Percentiles rank a stretch among this genome's conserved stretches.
Conservation (phyloP, 2,797 vertebrate species). For the Sibirionetta formosa region DNA sequence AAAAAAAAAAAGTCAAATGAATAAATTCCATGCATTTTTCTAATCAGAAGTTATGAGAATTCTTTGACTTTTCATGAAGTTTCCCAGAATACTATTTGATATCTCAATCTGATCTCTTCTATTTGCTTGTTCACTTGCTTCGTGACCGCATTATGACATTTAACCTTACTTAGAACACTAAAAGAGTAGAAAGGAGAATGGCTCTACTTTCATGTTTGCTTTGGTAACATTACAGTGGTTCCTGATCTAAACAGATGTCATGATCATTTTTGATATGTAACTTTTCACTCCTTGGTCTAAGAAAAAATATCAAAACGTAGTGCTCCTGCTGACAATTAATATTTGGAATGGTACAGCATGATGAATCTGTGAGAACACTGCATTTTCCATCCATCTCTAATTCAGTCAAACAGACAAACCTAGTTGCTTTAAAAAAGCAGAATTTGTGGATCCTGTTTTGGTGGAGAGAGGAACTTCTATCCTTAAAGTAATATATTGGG, state of each 20-base stretch:
- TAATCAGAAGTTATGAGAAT: background rate
- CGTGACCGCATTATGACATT: background rate
- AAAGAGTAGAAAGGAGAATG: background rate
- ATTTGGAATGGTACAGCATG: background rate
- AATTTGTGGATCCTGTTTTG: background rate
- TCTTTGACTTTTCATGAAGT: background rate
- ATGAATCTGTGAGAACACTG: background rate
- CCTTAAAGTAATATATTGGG: background rate
- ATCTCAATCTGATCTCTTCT: background rate
- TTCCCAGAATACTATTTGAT: accelerated
- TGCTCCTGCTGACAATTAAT: background rate
- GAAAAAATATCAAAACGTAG: accelerated
- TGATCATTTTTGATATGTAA: background rate
- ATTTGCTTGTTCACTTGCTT: background rate
- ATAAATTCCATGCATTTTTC: background rate
- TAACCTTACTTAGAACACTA: background rate
- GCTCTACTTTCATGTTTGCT: background rate
- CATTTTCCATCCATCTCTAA: background rate
- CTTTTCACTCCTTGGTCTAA: background rate
- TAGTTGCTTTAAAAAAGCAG: background rate
- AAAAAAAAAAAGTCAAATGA: too few relatives aligned
- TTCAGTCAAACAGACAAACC: background rate
- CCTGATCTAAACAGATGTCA: background rate
- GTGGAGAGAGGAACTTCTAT: background rate
- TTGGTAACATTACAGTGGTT: background rate